phyloP scores from a whole-genome alignment of 2,888 invertebrate species.

The Drosophila ezoana region DNA sequence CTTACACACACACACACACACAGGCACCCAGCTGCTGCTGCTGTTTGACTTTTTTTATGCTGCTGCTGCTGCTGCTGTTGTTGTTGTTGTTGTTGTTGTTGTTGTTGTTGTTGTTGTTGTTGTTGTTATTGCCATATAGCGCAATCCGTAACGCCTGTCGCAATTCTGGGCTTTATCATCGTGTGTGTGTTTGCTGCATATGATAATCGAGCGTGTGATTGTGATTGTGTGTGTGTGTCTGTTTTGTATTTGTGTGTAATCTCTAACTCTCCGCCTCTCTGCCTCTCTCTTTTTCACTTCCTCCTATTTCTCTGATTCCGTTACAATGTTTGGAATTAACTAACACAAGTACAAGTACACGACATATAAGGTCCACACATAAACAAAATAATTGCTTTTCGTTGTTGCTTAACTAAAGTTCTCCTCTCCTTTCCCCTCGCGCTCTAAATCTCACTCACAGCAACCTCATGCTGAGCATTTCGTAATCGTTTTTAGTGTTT shows the following conservation, averaged over 20 bases:
- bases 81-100: conserved; percentile 49
- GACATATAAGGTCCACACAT: conserved; percentile 48
- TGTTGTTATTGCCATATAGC: conserved; percentile 58
- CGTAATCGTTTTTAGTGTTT: conserved; percentile 20
- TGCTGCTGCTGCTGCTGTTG: conserved; percentile 35
- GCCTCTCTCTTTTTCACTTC: not conserved
- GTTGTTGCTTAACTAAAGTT: conserved; percentile 59
- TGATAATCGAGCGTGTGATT: conserved; percentile 27
- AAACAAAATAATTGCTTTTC: conserved; percentile 77
- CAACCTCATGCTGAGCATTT: conserved; percentile 33
- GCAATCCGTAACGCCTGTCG: conserved; percentile 57
- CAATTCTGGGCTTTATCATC: conserved; percentile 68
- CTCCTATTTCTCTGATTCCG: conserved; percentile 41
- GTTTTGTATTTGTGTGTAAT: conserved; percentile 6
- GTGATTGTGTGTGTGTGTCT: conserved; percentile 8
- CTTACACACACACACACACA: conserved; percentile 16
- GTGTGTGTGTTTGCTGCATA: conserved; percentile 35
- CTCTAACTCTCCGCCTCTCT: conserved; percentile 4
- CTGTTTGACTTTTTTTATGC: conserved; percentile 32
- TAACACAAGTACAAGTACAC: conserved; percentile 56
- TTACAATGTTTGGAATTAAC: conserved; percentile 75
- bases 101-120: conserved; percentile 26
- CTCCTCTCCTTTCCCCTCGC: conserved; percentile 21
- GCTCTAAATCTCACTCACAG: conserved; percentile 52
- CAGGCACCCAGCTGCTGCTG: conserved; percentile 7